phyloP scores from a whole-genome alignment of 1,140 invertebrate genomes.

The Listronotus oregonensis region DNA sequence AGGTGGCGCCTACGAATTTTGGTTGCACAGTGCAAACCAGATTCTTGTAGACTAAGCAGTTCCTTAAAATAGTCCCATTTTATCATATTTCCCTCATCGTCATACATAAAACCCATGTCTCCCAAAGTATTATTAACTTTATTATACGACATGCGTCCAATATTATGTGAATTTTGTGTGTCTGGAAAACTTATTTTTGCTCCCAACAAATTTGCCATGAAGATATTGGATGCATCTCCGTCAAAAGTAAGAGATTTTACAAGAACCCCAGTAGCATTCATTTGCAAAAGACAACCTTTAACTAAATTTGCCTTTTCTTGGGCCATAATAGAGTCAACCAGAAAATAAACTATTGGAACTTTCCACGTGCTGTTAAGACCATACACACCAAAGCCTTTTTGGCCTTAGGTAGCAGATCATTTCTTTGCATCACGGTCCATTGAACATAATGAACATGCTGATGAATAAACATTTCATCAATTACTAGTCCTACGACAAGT shows the following conservation, averaged over 20 bases:
- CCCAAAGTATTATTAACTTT: conserved; percentile 19
- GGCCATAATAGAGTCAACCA: not conserved
- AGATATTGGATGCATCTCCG: not conserved
- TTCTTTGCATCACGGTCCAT: too few relatives aligned
- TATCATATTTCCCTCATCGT: not conserved
- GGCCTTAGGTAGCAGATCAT: not conserved
- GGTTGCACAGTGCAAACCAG: not conserved
- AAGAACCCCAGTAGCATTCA: not conserved
- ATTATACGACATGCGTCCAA: conserved; percentile 26
- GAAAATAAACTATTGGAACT: conserved; percentile 1
- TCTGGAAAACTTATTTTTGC: not conserved
- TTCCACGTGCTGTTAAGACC: not conserved
- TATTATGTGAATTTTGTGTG: not conserved
- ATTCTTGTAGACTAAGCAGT: not conserved
- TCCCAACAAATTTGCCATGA: not conserved
- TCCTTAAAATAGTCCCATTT: not conserved
- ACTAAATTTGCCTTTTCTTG: not conserved
- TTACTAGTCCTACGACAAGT: not conserved
- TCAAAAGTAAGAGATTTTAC: not conserved
- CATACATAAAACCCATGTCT: not conserved
- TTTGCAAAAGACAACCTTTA: not conserved
- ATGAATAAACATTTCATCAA: not conserved
- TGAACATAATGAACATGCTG: too few relatives aligned
- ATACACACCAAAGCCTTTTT: conserved; percentile 4
- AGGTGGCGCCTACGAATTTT: not conserved